Base-by-base conservation (phyloP, 2,113 vertebrate genomes). In the Caranx ignobilis region DNA sequence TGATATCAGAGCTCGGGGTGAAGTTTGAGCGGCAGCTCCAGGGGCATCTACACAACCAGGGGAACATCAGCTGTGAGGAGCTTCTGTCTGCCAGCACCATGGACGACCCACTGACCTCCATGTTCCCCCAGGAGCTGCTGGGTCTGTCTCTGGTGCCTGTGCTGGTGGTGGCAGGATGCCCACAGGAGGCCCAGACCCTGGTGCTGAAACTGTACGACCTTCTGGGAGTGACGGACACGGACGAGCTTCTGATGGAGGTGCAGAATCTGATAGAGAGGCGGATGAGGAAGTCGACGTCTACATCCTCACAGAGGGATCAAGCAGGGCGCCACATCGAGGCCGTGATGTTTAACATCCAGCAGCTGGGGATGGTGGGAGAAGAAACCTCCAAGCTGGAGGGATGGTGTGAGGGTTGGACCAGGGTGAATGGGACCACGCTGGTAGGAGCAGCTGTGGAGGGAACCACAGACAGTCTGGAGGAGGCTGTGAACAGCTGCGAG, bases 101-200 rank as follows among this genome's bases (percentile, higher is more conserved):
- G 26, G 89, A 91, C 6, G 95, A 96, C 56, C 8, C 78, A 1
- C 69, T 70, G 8, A 86, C 96, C 26, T 89, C 94, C 0, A 48
- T 50, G 2, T 89, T 92, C 31, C 91, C 95, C 43, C 95, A 91
- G 5, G 92, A 95, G 62, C 84, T 97, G 73, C 83, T 96, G 76
- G 93, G 94, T 0, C 90, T 97, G 1, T 88, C 95, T 32, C 57
- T 97, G 57, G 92, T 93, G 1, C 95, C 95, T 0, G 94, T 95
- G 5, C 83, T 98, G 84, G 94, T 91, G 13, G 81, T 88, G 12
- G 92, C 90, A 1, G 90, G 92, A 75, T 98, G 97, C 50, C 47
- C 34, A 1, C 2, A 61, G 4, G 93, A 96, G 21, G 95, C 93
- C 0, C 63, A 90, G 59, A 66, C 43, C 0, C 83, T 96, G 32